Base-by-base conservation (phyloP, 2,113 vertebrate species). In the Melospiza georgiana region DNA sequence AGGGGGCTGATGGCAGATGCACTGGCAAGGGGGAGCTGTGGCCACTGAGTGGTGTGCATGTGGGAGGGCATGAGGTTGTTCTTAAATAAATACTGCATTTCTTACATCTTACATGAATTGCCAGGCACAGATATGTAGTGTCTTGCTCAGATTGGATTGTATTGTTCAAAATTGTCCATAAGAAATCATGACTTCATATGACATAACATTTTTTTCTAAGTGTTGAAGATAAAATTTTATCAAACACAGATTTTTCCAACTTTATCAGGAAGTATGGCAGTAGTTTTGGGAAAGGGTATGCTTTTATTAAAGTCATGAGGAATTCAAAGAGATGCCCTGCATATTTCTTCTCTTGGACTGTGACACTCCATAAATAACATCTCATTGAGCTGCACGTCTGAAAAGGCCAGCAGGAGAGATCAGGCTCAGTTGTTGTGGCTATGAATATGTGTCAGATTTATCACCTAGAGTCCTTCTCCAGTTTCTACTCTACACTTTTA, bases 291-390 rank as follows among this genome's bases (percentile, higher is more conserved):
- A 48, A 74, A 73, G 30, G 14, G 2, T 14, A 16, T 58, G 54
- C 49, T 89, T 92, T 86, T 85, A 54, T 46, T 46, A 49, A 87
- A 73, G 12, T 78, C 31, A 12, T 30, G 39, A 67, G 22, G 72
- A 92, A 93, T 96, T 71, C 84, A 61, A 75, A 88, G 82, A 84
- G 37, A 89, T 86, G 48, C 63, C 43, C 59, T 57, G 55, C 52
- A 22, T 88, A 31, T 33, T 93, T 44, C 8, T 11, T 81, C 20
- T 80, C 73, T 65, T 65, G 83, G 75, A 25, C 44, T 83, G 22
- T 84, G 79, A 74, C 65, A 68, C 61, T 88, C 68, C 61, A 87
- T 90, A 95, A 92, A 94, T 95, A 95, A 88, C 33, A 52, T 77
- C 71, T 83, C 55, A 35, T 94, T 87, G 84, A 94, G 55, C 75